Evolutionary conservation across 2,888 invertebrate species (phyloP), one percentile per base, ranked within the genome.

Genomic region (Macrosoma leucophasiata): DNA sequence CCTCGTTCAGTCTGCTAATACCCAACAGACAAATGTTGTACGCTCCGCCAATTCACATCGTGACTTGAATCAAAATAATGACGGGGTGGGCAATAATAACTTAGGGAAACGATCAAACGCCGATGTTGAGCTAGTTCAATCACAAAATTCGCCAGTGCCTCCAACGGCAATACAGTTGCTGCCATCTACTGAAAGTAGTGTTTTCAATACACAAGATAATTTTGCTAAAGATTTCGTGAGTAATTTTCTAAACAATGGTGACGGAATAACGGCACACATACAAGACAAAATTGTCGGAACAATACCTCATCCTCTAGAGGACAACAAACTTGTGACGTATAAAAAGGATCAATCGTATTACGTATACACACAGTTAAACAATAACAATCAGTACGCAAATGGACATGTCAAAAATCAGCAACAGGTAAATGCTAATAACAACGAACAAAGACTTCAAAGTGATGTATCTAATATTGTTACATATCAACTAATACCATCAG

Each of bases 321-420:
- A 67, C 21, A 69, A 77, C 39, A 81, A 82, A 50, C 38, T 70
- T 8, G 59, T 82, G 5, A 72, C 75, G 3, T 81, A 81, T 43
- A 68, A 79, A 39, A 81, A 78, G 43, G 73, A 82, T 44, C 71
- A 79, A 46, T 71, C 77, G 2, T 84, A 78, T 39, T 75, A 70
- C 29, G 55, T 84, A 9, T 75, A 63, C 43, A 68, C 79, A 17
- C 73, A 77, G 39, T 45, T 74, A 13, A 63, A 74, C 19, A 57
- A 61, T 23, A 59, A 46, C 7, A 38, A 26, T 10, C 32, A 43
- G 11, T 7, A 33, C 13, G 11, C 21, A 32, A 39, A 15, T 21
- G 18, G 8, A 10, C 23, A 15, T 26, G 24, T n/a, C 26, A 33
- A 23, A n/a, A 24, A 33, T 21, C 19, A 35, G 13, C 33, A 28